Evolutionary conservation across 2,888 invertebrate genomes (phyloP), one percentile per base, ranked within the genome.

Genomic region (Unio delphinus): DNA sequence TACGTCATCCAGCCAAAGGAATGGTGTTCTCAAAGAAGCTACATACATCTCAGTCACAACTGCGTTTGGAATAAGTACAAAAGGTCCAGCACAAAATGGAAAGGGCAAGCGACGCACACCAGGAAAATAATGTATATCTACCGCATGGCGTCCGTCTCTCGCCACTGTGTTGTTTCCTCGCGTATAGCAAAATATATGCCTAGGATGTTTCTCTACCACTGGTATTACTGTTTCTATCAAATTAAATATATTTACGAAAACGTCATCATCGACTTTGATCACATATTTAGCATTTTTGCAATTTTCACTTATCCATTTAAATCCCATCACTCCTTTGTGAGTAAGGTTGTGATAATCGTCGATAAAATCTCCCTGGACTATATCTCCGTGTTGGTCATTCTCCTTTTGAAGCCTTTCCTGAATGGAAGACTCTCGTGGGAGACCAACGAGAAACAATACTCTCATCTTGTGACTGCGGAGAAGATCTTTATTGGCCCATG

Each of bases 201-300:
- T 45, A 11, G 45, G 45, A 45, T 45, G 18, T 8, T 18, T 18
- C 57, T 20, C 15, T 20, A 20, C 18, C 64, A 57, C 55, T 17
- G 28, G 80, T 30, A 78, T 72, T 30, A 76, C 62, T 4, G 73
- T 65, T n/a, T 74, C 65, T 26, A 78, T 34, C n/a, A 83, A 45
- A 20, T 70, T 68, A 45, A 81, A 82, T 3, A 81, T 74, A 68
- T 84, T 79, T 15, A 84, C 65, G 64, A 81, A 83, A 60, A 82
- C 73, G 62, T 84, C 83, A 61, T 84, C 84, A 45, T 84, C 84
- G 8, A 76, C 73, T 69, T 84, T 84, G 3, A 83, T 61, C 20
- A 82, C 70, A 61, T 78, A 74, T 55, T 80, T 68, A 17, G 79
- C 77, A 55, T 79, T 72, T 8, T 58, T 60, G 65, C 84, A 84